These are phyloP conservation scores for Pseudocheirus occidentalis DNA, from an alignment of 2,797 vertebrate species.

Conservation along the genomic window DNA sequence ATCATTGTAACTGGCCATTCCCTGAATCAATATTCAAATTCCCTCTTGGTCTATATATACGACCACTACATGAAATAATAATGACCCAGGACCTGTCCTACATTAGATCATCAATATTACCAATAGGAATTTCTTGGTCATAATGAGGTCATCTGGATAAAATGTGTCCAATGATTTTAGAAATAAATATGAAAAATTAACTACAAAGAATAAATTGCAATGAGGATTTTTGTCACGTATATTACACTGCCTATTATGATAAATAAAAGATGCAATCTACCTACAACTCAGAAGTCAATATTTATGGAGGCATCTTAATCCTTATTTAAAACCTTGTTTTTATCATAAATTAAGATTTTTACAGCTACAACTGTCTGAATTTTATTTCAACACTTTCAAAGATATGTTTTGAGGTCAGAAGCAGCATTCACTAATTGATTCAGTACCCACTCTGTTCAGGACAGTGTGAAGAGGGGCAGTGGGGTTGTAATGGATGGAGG, in stretches of 20 bases:
- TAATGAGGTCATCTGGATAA: constrained; percentile 79
- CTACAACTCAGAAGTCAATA: not conserved
- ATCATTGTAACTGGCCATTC: constrained; percentile 94
- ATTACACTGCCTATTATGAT: not conserved
- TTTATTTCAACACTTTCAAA: constrained; percentile 19
- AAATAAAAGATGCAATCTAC: constrained; percentile 34
- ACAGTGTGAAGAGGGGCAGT: not conserved
- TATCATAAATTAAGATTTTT: constrained; percentile 27
- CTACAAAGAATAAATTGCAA: constrained; percentile 16
- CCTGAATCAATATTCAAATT: constrained; percentile 93
- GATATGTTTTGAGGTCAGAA: not conserved
- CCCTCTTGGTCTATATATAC: constrained; percentile 90
- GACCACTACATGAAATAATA: constrained; percentile 92
- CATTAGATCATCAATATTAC: constrained; percentile 85
- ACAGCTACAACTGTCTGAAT: not conserved
- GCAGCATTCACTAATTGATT: not conserved
- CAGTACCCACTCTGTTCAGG: not conserved
- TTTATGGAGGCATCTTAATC: not conserved
- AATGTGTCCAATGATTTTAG: constrained; percentile 69
- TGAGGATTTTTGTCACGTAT: constrained; percentile 38
- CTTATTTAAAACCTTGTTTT: constrained; percentile 11
- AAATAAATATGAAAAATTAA: constrained; percentile 75
- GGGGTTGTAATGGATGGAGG: not conserved
- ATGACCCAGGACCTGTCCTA: constrained; percentile 85
- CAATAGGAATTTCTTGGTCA: constrained; percentile 80